These are phyloP conservation scores for Cerceris rybyensis DNA, from an alignment of 2,888 invertebrate genomes.

Conservation along the genomic window DNA sequence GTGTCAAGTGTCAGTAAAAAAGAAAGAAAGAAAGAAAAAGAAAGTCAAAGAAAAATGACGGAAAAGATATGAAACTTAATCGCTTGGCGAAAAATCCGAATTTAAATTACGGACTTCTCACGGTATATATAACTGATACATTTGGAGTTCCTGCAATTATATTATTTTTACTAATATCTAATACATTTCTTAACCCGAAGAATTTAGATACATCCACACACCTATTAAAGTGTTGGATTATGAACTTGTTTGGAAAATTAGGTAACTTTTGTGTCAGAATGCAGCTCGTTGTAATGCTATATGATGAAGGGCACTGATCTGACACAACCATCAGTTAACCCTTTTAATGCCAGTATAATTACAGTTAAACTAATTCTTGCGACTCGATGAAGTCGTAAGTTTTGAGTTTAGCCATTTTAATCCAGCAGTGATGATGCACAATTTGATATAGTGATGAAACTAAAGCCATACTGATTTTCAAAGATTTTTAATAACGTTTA, in stretches of 20 bases:
- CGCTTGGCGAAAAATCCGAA: conserved; percentile 45
- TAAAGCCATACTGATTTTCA: background rate
- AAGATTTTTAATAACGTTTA: too few relatives aligned
- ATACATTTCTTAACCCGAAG: conserved; percentile 30
- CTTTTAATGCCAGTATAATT: conserved; percentile 61
- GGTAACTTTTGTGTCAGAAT: conserved; percentile 50
- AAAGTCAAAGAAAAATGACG: background rate
- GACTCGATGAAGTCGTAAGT: conserved; percentile 22
- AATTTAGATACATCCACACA: conserved; percentile 40
- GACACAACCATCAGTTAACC: conserved; percentile 56
- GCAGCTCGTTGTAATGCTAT: conserved; percentile 35
- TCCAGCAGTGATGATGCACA: conserved; percentile 31
- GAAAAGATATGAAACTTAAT: conserved; percentile 6
- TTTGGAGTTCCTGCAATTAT: conserved; percentile 41
- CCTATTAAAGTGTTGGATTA: conserved; percentile 35
- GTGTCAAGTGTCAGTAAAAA: conserved; percentile 20
- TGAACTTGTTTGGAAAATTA: conserved; percentile 48
- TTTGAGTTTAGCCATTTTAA: conserved; percentile 35
- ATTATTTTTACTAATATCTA: conserved; percentile 41
- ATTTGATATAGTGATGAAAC: conserved; percentile 13
- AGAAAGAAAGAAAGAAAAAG: background rate
- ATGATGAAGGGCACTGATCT: conserved; percentile 47
- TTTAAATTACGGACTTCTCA: conserved; percentile 42
- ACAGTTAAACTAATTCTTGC: conserved; percentile 47
- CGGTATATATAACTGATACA: conserved; percentile 30